Evolutionary conservation across 2,113 vertebrate genomes (phyloP).

Genomic region (Corythornis madagascariensis): DNA sequence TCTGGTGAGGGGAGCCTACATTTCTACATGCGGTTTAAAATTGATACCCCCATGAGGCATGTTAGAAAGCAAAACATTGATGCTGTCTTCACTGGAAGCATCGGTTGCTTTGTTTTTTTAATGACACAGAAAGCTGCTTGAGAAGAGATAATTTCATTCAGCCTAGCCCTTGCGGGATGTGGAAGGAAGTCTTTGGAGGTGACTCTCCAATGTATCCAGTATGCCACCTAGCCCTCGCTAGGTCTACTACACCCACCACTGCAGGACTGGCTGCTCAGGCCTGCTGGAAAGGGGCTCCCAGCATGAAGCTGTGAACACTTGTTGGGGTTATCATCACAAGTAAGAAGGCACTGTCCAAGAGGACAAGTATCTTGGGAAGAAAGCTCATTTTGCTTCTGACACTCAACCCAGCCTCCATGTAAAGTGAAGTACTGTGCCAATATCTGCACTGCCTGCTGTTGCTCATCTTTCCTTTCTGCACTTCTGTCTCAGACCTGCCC

Average conservation of each 20-base stretch:
- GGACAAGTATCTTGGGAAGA: neutral
- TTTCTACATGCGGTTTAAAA: constrained; percentile 60
- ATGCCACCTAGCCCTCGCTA: constrained; percentile 79
- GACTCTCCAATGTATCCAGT: constrained; percentile 69
- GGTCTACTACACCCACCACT: constrained; percentile 59
- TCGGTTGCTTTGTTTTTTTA: constrained; percentile 61
- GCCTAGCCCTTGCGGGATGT: constrained; percentile 34
- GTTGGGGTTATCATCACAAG: neutral
- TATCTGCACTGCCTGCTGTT: neutral
- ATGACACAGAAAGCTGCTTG: constrained; percentile 57
- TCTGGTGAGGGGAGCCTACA: constrained; percentile 44
- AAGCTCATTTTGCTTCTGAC: neutral
- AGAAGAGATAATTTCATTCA: constrained; percentile 62
- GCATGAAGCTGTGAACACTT: neutral
- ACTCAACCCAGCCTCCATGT: neutral
- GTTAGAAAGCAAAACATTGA: constrained; percentile 69
- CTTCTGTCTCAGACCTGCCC: neutral
- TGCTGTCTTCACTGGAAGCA: constrained; percentile 67
- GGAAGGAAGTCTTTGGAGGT: constrained; percentile 59
- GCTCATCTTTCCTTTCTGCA: neutral
- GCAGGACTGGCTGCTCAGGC: neutral
- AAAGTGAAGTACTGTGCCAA: neutral
- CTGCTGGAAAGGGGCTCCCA: neutral
- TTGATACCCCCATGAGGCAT: constrained; percentile 60
- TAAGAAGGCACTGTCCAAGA: neutral